These are phyloP conservation scores for Brachynemurus nebulosus DNA, from an alignment of 2,888 invertebrate species.

Conservation along the genomic window DNA sequence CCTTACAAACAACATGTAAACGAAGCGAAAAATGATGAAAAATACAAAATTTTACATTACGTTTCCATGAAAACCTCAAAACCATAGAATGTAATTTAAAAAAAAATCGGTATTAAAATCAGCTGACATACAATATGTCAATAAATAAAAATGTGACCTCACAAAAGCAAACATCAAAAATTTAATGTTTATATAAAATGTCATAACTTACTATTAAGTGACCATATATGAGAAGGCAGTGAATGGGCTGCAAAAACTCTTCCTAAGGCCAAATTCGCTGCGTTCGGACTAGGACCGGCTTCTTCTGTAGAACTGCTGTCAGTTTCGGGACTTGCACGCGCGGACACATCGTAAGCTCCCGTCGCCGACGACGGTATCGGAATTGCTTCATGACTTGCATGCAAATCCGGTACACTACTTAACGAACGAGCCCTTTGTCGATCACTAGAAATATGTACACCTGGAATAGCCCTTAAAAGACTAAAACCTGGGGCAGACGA, in stretches of 20 bases:
- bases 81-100: too few relatives aligned
- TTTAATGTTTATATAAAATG: too few relatives aligned
- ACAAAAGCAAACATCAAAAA: too few relatives aligned
- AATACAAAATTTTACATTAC: too few relatives aligned
- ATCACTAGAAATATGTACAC: slow-evolving; percentile 59
- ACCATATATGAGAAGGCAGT: slow-evolving; percentile 85
- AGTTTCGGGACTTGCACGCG: slow-evolving; percentile 50
- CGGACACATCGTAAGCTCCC: slow-evolving; percentile 46
- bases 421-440: slow-evolving; percentile 70
- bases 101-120: too few relatives aligned
- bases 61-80: too few relatives aligned
- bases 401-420: slow-evolving; percentile 69
- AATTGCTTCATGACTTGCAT: slow-evolving; percentile 38
- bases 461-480: slow-evolving; percentile 51
- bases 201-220: slow-evolving; percentile 77
- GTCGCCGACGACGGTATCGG: slow-evolving; percentile 46
- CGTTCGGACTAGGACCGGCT: slow-evolving; percentile 30
- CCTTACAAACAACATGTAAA: too few relatives aligned
- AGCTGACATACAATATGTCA: too few relatives aligned
- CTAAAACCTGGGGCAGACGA: slow-evolving; percentile 44
- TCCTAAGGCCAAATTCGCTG: slow-evolving; percentile 46
- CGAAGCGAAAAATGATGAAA: too few relatives aligned
- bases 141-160: too few relatives aligned
- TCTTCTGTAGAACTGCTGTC: slow-evolving; percentile 58
- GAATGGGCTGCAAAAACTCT: slow-evolving; percentile 80